Evolutionary conservation across 2,113 vertebrate species (phyloP), one percentile per base, ranked within the genome.

Genomic region (Serilophus lunatus): DNA sequence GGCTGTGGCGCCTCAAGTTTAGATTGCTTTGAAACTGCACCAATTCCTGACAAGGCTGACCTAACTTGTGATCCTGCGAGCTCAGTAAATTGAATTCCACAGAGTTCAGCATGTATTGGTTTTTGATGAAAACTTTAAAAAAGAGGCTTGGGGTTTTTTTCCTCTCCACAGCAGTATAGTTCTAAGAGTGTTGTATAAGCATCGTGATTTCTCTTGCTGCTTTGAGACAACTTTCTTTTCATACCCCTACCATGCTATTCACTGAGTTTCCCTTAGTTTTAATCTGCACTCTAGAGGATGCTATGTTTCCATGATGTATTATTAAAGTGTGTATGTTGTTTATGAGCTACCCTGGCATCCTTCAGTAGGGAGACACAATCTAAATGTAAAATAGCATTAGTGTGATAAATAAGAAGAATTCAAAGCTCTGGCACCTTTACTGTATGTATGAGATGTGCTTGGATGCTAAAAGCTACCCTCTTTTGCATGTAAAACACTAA

Each of bases 61-160:
- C 76, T 90, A 64, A 70, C 90, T 86, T 26, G 0, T 95, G 95
- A 95, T 95, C 85, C 93, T 90, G 82, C 80, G 40, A 93, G 82
- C 82, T 92, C 18, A 0, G 92, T 86, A 95, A 86, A 96, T 90
- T 95, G 93, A 92, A 91, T 92, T 96, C 76, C 86, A 63, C 63
- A 23, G 44, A 75, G 72, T 51, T 95, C 80, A 90, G 53, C 51
- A 24, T 29, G 60, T 56, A 80, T 33, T 83, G 47, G 17, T 47
- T 95, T 95, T 85, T 92, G 80, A 88, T 65, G 76, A 90, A 86
- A 96, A 90, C 82, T 94, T 96, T 35, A 51, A 74, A 92, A 92
- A 78, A 17, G 36, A 50, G 15, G 42, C 45, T 89, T 76, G 33
- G 9, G 7, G 38, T 47, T 66, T 91, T 88, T 81, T 75, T 33